Conservation (phyloP, 2,797 vertebrate species). For the Capromys pilorides region DNA sequence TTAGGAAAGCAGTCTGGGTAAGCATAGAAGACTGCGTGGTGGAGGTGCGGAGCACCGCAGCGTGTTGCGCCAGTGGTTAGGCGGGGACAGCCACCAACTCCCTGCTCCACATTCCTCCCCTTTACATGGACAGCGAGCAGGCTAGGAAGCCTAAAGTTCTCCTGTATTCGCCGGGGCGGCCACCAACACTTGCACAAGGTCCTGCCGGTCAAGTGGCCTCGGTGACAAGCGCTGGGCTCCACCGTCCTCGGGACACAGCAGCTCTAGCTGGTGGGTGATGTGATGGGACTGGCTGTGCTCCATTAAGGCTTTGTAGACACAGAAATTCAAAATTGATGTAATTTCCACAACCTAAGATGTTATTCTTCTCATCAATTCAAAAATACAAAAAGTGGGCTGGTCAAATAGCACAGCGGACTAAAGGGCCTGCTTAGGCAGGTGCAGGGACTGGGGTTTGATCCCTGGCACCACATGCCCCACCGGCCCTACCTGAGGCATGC, state of each 20-base stretch:
- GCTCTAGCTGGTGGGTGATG: accelerated
- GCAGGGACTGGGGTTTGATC: too few relatives aligned
- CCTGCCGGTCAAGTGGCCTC: accelerated
- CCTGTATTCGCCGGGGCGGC: accelerated
- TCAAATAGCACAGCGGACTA: too few relatives aligned
- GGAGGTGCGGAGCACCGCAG: not conserved
- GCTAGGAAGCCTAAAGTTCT: not conserved
- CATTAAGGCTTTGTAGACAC: not conserved
- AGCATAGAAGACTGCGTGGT: too few relatives aligned
- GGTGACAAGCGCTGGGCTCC: accelerated
- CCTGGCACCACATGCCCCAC: too few relatives aligned
- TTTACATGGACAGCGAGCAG: accelerated
- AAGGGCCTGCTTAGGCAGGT: too few relatives aligned
- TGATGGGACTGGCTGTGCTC: not conserved
- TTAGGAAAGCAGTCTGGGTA: not conserved
- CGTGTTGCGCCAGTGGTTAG: accelerated
- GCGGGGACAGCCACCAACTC: not conserved
- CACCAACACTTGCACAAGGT: not conserved
- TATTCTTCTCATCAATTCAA: not conserved
- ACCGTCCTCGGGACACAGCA: accelerated
- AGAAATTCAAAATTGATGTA: not conserved
- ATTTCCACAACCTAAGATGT: not conserved
- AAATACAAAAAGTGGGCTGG: not conserved
- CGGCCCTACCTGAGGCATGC: too few relatives aligned
- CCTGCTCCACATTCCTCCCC: not conserved